A percentile compares a stretch with the other conserved stretches of the same genome.
phyloP scores from a whole-genome alignment of 1,140 invertebrate genomes.

The Drosophila melanica region DNA sequence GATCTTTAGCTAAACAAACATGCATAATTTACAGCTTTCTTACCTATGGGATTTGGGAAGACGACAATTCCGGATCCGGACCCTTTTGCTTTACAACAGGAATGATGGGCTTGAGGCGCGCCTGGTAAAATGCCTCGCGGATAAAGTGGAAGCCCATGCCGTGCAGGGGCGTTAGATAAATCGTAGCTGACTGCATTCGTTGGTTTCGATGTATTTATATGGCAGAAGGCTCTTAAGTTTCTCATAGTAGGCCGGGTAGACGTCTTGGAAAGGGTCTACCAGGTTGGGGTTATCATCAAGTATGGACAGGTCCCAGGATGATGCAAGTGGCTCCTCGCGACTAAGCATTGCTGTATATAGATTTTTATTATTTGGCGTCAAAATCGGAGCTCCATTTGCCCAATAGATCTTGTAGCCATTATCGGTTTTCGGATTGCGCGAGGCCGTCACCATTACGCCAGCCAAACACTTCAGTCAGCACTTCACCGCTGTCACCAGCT shows the following conservation, averaged over 20 bases:
- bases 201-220: slow-evolving; percentile 40
- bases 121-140: slow-evolving; percentile 89
- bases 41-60: slow-evolving; percentile 97
- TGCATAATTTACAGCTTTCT: background rate
- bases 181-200: slow-evolving; percentile 67
- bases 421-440: slow-evolving; percentile 99
- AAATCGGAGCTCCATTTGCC: slow-evolving; percentile 96
- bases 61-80: slow-evolving; percentile 97
- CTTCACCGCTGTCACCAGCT: slow-evolving; percentile 93
- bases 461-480: slow-evolving; percentile 90
- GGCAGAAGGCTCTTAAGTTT: slow-evolving; percentile 36
- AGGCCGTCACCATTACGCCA: slow-evolving; percentile 98
- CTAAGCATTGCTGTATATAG: slow-evolving; percentile 92
- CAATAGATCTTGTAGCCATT: slow-evolving; percentile 99
- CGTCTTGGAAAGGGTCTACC: slow-evolving; percentile 50
- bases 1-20: too few species aligned
- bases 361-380: slow-evolving; percentile 94
- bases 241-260: slow-evolving; percentile 51
- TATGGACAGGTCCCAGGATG: slow-evolving; percentile 59
- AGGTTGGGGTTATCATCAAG: slow-evolving; percentile 29
- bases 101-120: slow-evolving; percentile 91
- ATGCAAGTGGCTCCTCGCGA: too few species aligned
- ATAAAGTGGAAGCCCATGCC: slow-evolving; percentile 96
- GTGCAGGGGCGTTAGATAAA: slow-evolving; percentile 96
- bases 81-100: slow-evolving; percentile 93